Evolutionary conservation across 1,140 invertebrate species (phyloP), one percentile per base, ranked within the genome.

Genomic region (Cardiocondyla obscurior): DNA sequence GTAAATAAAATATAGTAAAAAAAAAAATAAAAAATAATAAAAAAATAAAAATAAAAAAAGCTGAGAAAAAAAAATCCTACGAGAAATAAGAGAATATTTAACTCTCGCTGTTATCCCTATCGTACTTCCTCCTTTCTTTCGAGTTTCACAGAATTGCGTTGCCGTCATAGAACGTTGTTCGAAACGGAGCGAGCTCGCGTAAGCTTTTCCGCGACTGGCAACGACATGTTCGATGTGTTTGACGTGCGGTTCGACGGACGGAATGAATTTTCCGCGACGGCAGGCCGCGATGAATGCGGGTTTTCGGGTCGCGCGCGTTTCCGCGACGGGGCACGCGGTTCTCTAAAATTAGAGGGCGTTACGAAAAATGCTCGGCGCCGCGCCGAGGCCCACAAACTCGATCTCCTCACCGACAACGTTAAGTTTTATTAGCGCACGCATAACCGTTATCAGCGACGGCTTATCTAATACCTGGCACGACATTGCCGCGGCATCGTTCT

Each of bases 311-410:
- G 73, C 57, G 70, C 67, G 73, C 72, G 70, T 74, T 76, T 83
- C 81, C 72, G 72, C 58, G 77, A 83, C 44, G 19, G 46, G 36
- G 28, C 46, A 64, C 42, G 58, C 73, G 81, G 58, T 65, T 83
- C n/a, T 77, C 81, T 83, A 83, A 83, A 83, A 83, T 77, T 83
- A 83, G 81, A 83, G 46, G 46, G 33, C 58, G 49, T 79, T 77
- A 76, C 81, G 72, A 83, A 83, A 83, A 83, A 83, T 79, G 39
- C 4, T 25, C 5, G 30, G 33, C 67, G 67, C 57, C 14, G 44
- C 44, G 42, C 46, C 49, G 22, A 33, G 42, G n/a, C n/a, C 30
- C 55, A 44, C 72, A 53, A 7, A 10, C 44, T 4, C 16, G 39
- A 36, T 73, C 25, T 60, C n/a, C 57, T 42, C 44, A 60, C 55